A percentile compares a stretch with the other conserved stretches of the same genome.
Evolutionary conservation across 2,113 vertebrate species (phyloP).

Genomic region (Oenanthe oenanthe): DNA sequence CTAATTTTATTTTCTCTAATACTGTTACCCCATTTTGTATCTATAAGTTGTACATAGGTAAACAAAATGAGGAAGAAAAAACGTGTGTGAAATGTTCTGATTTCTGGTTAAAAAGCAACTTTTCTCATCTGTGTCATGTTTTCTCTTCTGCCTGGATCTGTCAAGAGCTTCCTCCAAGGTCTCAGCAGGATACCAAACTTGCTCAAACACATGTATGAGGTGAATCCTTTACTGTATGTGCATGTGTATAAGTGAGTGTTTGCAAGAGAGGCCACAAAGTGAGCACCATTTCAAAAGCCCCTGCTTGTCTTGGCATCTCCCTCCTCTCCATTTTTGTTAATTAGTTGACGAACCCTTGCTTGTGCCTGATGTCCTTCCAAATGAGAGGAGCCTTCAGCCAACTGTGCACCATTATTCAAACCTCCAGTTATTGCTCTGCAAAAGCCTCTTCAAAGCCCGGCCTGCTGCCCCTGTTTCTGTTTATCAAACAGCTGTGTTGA

Average conservation of each 20-base stretch:
- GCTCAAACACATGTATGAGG: not conserved
- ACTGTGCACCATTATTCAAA: constrained; percentile 44
- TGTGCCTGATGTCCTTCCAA: constrained; percentile 63
- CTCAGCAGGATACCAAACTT: constrained; percentile 17
- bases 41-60: not conserved
- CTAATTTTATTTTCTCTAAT: not conserved
- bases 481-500: constrained; percentile 71
- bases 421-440: constrained; percentile 38
- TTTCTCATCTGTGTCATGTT: not conserved
- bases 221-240: not conserved
- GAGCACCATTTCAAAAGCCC: constrained; percentile 45
- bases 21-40: not conserved
- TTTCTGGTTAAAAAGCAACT: not conserved
- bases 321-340: constrained; percentile 66
- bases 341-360: constrained; percentile 50
- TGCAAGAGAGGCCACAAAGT: constrained; percentile 36
- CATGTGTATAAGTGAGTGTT: constrained; percentile 6
- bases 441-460: constrained; percentile 54
- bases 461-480: constrained; percentile 65
- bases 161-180: constrained; percentile 27
- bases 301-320: constrained; percentile 70
- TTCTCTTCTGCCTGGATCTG: constrained; percentile 5
- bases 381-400: constrained; percentile 49
- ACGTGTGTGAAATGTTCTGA: not conserved
- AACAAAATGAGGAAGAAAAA: not conserved